These are phyloP conservation scores for Sceloporus tristichus DNA, from an alignment of 2,113 vertebrate genomes.

Conservation along the genomic window DNA sequence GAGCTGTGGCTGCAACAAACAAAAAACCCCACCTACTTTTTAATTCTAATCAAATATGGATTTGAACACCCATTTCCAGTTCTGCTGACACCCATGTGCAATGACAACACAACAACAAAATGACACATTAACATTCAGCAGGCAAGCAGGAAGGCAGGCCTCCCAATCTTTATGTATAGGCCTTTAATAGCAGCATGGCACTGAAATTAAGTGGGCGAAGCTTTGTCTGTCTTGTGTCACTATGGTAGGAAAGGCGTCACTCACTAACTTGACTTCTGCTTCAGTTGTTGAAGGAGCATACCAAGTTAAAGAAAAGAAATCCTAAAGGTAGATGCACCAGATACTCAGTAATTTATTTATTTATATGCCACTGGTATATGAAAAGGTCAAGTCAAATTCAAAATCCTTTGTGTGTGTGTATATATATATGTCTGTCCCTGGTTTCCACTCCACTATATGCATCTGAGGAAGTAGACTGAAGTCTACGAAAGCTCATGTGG, in stretches of 20 bases:
- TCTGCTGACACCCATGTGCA: neutral
- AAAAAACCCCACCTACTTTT: too few relatives aligned
- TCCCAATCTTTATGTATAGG: too few relatives aligned
- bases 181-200: neutral
- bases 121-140: neutral
- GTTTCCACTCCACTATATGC: too few relatives aligned
- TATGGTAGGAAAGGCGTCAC: neutral
- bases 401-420: too few relatives aligned
- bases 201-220: neutral
- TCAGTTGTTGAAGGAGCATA: neutral
- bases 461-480: too few relatives aligned
- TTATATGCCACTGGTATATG: too few relatives aligned
- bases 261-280: neutral
- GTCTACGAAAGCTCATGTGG: too few relatives aligned
- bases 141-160: too few relatives aligned
- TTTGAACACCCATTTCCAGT: neutral
- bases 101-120: neutral
- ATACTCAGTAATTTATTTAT: neutral
- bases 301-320: neutral
- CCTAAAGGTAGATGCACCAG: neutral
- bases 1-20: too few relatives aligned
- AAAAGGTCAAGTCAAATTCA: too few relatives aligned
- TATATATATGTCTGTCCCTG: too few relatives aligned
- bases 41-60: too few relatives aligned
- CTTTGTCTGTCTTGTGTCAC: neutral